A percentile compares a stretch with the other conserved stretches of the same genome.
Conservation (phyloP, 2,888 invertebrate species). For the Microdon myrmicae region DNA sequence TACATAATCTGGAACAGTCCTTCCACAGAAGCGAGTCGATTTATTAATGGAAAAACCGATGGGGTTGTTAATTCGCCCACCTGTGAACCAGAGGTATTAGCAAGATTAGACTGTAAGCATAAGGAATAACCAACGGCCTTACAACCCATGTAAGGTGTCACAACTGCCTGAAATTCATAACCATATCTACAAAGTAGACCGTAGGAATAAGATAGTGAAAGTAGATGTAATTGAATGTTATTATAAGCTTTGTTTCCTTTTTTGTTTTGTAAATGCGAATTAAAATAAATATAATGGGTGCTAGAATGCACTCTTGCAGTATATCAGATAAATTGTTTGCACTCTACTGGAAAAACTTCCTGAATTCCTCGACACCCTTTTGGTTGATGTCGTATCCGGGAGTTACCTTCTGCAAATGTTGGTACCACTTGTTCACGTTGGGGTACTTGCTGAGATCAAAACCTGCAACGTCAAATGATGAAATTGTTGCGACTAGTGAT, state of each 20-base stretch:
- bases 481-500: conserved; percentile 74
- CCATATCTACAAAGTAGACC: too few relatives aligned
- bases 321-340: too few relatives aligned
- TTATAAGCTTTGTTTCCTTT: background rate
- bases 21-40: conserved; percentile 64
- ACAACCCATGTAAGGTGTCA: too few relatives aligned
- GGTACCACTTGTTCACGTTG: conserved; percentile 76
- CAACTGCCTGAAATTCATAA: background rate
- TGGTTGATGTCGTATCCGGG: conserved; percentile 73
- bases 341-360: conserved; percentile 60
- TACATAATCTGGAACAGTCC: conserved; percentile 65
- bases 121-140: too few relatives aligned
- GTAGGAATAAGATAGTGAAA: too few relatives aligned
- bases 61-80: background rate
- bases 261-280: conserved; percentile 17
- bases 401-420: conserved; percentile 70
- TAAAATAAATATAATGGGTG: conserved; percentile 30
- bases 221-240: background rate
- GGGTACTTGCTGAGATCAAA: conserved; percentile 76
- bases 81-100: conserved; percentile 24
- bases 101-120: conserved; percentile 24
- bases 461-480: conserved; percentile 75
- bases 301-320: too few relatives aligned
- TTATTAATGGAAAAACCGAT: conserved; percentile 32
- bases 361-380: conserved; percentile 71